phyloP scores from a whole-genome alignment of 1,140 invertebrate species.

The Drosophila sp. region DNA sequence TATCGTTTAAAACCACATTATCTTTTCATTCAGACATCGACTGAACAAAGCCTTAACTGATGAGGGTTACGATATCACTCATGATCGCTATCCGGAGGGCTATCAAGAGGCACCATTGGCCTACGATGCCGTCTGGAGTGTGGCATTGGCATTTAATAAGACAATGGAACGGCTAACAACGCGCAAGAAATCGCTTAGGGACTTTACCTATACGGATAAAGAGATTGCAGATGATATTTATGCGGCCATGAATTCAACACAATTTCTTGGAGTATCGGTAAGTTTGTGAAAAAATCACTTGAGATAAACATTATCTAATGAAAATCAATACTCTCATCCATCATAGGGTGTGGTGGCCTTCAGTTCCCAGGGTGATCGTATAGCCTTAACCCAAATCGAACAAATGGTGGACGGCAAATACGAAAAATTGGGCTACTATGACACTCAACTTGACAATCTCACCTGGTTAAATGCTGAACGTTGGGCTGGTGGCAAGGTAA shows the following conservation, averaged over 20 bases:
- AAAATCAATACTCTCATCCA: conserved; percentile 23
- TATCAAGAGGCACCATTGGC: conserved; percentile 99
- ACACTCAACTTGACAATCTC: conserved; percentile 96
- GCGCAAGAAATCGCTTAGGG: conserved; percentile 92
- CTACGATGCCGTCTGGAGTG: conserved; percentile 99
- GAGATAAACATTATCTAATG: neutral
- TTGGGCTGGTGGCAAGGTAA: conserved; percentile 90
- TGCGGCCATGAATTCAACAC: conserved; percentile 97
- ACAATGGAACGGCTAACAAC: conserved; percentile 94
- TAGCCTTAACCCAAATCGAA: conserved; percentile 99
- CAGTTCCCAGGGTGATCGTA: conserved; percentile 98
- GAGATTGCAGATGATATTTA: conserved; percentile 98
- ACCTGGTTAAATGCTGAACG: conserved; percentile 95
- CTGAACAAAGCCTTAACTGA: conserved; percentile 91
- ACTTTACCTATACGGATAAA: conserved; percentile 98
- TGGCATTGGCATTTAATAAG: conserved; percentile 98
- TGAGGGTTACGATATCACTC: conserved; percentile 91
- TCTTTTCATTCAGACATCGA: conserved; percentile 85
- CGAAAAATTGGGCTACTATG: conserved; percentile 97
- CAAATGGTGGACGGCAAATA: conserved; percentile 98
- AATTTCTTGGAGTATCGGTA: conserved; percentile 98
- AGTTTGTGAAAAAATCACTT: conserved; percentile 78
- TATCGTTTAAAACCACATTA: no score
- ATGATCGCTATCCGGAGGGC: conserved; percentile 93
- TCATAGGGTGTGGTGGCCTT: conserved; percentile 95